Base-by-base conservation (phyloP, 2,113 vertebrate genomes). In the Hippoglossus stenolepis region DNA sequence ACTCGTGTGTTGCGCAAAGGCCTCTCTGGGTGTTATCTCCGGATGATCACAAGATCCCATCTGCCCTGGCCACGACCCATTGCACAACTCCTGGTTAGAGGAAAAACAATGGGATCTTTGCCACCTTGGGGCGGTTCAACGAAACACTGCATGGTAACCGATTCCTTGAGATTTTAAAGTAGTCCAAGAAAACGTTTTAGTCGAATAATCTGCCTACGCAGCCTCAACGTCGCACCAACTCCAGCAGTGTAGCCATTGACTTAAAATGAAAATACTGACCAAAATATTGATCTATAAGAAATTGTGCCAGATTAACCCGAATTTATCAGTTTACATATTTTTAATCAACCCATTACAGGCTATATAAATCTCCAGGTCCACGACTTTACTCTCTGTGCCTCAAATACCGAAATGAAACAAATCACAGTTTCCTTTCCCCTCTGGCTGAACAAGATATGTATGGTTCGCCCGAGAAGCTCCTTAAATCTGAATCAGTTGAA, bases 1-100 rank as follows among this genome's bases (percentile, higher is more conserved):
- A 81, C 13, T 73, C 68, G 35, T 38, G 5, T 54, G 45, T 92
- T 93, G 89, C 89, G 89, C 86, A 93, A 92, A 90, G 26, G 15
- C 31, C 8, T 61, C 64, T 74, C 35, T 4, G 23, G 62, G 71
- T 31, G 57, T 91, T 93, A 92, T 94, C 92, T 91, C 47, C 17
- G 31, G 7, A 43, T 21, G 83, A 93, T 93, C 93, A 91, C 87
- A 78, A 89, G 92, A 90, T 92, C 80, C 31, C 83, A 89, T 85
- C 81, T 84, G 81, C 79, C 86, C 69, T 26, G 69, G 65, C 51
- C 75, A 75, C 74, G 73, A 79, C 70, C 83, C 70, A 60, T 91
- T 90, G 84, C 86, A 83, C 84, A 90, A 93, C 26, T 57, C 35
- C 10, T 21, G 43, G 24, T 63, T 51, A 73, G 73, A 17, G 59